Evolutionary conservation across 1,140 invertebrate genomes (phyloP), one percentile per base, ranked within the genome.

Genomic region (Brachionus sp.): DNA sequence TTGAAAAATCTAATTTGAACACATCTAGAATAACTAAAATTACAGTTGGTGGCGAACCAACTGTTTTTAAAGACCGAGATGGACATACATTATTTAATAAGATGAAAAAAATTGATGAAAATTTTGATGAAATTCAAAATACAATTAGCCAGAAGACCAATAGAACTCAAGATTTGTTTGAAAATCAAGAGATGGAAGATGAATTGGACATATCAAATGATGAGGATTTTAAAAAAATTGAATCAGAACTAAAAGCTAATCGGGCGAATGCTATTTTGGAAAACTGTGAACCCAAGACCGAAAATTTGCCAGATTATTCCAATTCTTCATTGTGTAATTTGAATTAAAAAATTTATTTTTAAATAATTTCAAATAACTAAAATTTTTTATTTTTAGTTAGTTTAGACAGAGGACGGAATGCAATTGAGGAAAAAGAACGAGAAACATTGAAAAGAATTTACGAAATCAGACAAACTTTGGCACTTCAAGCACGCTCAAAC

Each of bases 71-170:
- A 29, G 77, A 80, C 25, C 37, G 77, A 19, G 50, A 66, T 37
- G 77, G 77, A 37, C 19, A 80, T 80, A 57, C 62, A 19, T 37
- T 80, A 9, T 64, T 80, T 29, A 80, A 80, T 66, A 80, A 80
- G 10, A 80, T 80, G 77, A 57, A 44, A 57, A 80, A 80, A 44
- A 80, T 80, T 19, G 77, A 80, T 37, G 77, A 80, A 62, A 66
- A 80, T 66, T 80, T 80, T 80, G 77, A 80, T 3, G 77, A 80
- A 42, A 80, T 80, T 62, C 33, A 80, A 66, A 39, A 80, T 39
- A 37, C 23, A 5, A 44, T 75, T 19, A 23, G 42, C 9, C 39
- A 75, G 13, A 46, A 29, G 44, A 46, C 7, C 7, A 5, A 25
- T 12, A 25, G 25, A 12, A 37, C 3, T 33, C 46, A 80, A 16